These are phyloP conservation scores for Lepetodrilus schrolli DNA, from an alignment of 2,888 invertebrate genomes.

Conservation along the genomic window DNA sequence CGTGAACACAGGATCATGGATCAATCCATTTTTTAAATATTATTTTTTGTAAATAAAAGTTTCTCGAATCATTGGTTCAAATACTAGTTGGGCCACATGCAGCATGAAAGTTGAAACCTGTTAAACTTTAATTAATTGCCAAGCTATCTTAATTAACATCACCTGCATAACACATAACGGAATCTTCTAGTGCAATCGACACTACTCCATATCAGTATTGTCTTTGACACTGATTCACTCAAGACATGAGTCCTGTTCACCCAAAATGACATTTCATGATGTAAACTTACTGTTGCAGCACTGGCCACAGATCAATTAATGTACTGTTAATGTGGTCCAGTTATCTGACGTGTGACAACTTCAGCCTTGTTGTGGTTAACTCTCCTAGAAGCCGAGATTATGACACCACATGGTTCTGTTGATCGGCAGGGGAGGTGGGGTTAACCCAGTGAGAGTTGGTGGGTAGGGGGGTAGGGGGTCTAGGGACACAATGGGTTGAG, in stretches of 20 bases:
- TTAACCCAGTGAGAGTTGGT: background rate
- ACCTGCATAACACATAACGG: background rate
- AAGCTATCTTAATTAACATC: background rate
- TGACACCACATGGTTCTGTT: background rate
- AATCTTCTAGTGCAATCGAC: background rate
- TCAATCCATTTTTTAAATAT: too few species aligned
- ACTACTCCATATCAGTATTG: background rate
- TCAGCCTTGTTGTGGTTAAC: background rate
- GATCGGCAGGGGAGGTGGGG: background rate
- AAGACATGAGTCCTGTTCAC: background rate
- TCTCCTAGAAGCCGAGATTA: background rate
- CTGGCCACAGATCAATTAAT: background rate
- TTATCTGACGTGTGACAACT: background rate
- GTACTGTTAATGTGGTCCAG: conserved; percentile 9
- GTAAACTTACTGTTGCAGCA: background rate
- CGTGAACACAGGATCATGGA: too few species aligned
- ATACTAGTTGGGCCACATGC: background rate
- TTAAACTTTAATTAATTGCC: background rate
- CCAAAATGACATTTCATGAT: background rate
- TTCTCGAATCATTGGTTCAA: background rate
- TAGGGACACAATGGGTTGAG: too few species aligned
- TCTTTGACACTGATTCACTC: conserved; percentile 12
- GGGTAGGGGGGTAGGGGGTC: too few species aligned
- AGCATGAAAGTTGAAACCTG: too few species aligned
- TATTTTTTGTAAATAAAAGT: too few species aligned